A percentile compares a stretch with the other conserved stretches of the same genome.
Evolutionary conservation across 2,888 invertebrate genomes (phyloP).

Genomic region (Erebia ligea): DNA sequence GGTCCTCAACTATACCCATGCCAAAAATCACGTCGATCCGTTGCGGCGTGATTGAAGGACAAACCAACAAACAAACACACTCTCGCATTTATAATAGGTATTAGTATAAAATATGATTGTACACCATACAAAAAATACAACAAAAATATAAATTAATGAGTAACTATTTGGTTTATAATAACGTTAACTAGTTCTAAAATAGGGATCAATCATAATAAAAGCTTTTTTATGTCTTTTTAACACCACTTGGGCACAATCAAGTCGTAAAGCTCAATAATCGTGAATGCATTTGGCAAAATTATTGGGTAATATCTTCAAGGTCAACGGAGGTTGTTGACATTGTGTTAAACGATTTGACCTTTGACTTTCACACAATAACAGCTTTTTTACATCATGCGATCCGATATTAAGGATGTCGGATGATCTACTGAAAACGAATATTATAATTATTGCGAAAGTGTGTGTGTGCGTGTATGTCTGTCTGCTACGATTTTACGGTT

Average conservation of each 20-base stretch:
- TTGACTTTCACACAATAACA: background rate
- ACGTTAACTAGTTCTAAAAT: background rate
- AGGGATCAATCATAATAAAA: background rate
- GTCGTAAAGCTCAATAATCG: background rate
- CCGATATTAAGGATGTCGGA: background rate
- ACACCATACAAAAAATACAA: no score
- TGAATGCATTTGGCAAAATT: constrained; percentile 12
- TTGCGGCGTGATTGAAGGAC: no score
- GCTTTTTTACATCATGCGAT: background rate
- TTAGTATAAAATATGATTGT: no score
- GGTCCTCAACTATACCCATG: no score
- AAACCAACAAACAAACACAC: no score
- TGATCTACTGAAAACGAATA: background rate
- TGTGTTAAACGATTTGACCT: constrained; percentile 21
- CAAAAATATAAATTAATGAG: no score
- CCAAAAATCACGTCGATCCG: no score
- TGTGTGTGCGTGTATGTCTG: no score
- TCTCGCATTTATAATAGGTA: no score
- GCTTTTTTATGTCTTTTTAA: background rate
- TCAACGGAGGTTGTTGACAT: constrained; percentile 20
- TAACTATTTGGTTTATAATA: no score
- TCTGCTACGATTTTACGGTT: no score
- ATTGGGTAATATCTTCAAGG: constrained; percentile 20
- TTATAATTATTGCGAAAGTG: no score
- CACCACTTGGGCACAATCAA: background rate